Evolutionary conservation across 2,113 vertebrate species (phyloP), one percentile per base, ranked within the genome.

Genomic region (Astur gentilis): DNA sequence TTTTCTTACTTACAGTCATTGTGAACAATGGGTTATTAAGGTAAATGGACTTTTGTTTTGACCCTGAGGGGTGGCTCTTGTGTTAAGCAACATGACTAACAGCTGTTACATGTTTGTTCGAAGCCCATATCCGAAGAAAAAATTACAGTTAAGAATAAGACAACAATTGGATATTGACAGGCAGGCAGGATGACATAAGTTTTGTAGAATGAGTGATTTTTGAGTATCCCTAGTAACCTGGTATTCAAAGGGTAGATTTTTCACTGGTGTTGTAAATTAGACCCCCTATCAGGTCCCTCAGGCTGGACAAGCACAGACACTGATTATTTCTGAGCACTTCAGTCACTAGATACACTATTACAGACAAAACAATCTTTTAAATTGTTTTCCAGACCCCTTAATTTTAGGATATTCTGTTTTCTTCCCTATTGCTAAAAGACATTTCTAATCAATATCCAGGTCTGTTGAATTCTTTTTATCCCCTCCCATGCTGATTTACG

Each of bases 1-100:
- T 94, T 78, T 89, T 94, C 77, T 89, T 95, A 82, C 82, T 79
- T 93, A 60, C 55, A 61, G 47, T 71, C 87, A 87, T 91, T 94
- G 69, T 87, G 52, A 89, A 44, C 65, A 92, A 62, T 70, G 54
- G 36, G 44, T 93, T 96, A 85, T 95, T 94, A 94, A 91, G 73
- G 95, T 93, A 94, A 89, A 82, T 75, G 89, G 89, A 95, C 87
- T 87, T 96, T 61, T 93, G 52, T 96, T 95, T 87, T 95, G 84
- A 89, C 77, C 61, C 65, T 65, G 57, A 96, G 93, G 62, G 65
- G 22, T 89, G 52, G 70, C 52, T 95, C n/a, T 79, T 64, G 36
- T 71, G 83, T 71, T 95, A 93, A 95, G 61, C 44, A 87, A 82
- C 40, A 25, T 20, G 54, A 65, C 52, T 85, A 92, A 77, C 87